These are phyloP conservation scores for Clostera curtula DNA, from an alignment of 2,888 invertebrate species.

Conservation along the genomic window DNA sequence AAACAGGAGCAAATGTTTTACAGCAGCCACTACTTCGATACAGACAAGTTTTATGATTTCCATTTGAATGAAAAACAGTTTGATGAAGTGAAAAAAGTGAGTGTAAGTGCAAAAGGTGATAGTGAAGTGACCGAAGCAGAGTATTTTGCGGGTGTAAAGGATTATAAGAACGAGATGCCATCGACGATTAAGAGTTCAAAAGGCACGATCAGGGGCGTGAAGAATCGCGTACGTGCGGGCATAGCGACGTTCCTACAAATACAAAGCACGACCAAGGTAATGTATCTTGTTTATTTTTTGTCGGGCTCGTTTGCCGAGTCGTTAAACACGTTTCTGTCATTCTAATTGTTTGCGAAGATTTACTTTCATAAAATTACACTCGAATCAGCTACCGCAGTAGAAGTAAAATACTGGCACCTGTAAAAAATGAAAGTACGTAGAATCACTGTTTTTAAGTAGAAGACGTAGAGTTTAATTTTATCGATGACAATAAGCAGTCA, in stretches of 20 bases:
- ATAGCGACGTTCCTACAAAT: conserved; percentile 96
- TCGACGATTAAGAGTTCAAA: conserved; percentile 92
- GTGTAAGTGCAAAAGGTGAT: conserved; percentile 54
- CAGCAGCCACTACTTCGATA: conserved; percentile 78
- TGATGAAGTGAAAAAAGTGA: conserved; percentile 67
- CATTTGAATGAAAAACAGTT: conserved; percentile 84
- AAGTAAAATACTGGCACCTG: no score
- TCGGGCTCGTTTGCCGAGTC: conserved; percentile 32
- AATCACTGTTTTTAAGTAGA: no score
- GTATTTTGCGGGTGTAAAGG: conserved; percentile 87
- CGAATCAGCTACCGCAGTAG: no score
- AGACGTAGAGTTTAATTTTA: no score
- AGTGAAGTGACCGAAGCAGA: conserved; percentile 74
- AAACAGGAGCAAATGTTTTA: conserved; percentile 60
- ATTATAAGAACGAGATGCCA: conserved; percentile 77
- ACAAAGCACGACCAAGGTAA: conserved; percentile 87
- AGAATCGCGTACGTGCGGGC: conserved; percentile 94
- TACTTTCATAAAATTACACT: no score
- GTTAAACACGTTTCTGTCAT: conserved; percentile 60
- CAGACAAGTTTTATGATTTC: conserved; percentile 88
- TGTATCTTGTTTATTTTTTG: conserved; percentile 38
- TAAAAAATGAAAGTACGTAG: no score
- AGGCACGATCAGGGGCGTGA: conserved; percentile 94
- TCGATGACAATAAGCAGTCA: no score
- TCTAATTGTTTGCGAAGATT: no score